Conservation (phyloP, 2,113 vertebrate species). For the Lucifuga dentata region DNA sequence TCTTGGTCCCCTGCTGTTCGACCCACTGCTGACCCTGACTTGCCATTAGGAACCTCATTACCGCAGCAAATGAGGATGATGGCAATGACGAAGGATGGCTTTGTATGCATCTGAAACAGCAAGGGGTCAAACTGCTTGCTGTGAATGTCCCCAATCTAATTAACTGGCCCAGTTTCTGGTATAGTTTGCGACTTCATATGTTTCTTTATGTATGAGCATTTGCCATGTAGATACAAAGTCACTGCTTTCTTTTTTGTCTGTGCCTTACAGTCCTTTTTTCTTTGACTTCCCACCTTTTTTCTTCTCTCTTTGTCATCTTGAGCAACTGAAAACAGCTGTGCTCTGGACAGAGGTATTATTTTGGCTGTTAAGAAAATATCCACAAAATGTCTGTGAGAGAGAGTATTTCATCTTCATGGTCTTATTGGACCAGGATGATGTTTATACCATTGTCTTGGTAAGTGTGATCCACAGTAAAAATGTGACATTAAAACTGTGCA, state of each 20-base stretch:
- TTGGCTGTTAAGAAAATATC: no score
- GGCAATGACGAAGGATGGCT: constrained; percentile 38
- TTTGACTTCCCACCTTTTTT: constrained; percentile 10
- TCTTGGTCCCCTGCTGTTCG: constrained; percentile 58
- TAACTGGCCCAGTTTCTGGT: constrained; percentile 56
- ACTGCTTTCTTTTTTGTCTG: constrained; percentile 4
- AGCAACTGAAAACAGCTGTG: constrained; percentile 15
- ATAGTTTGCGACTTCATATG: not conserved
- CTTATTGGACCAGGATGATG: not conserved
- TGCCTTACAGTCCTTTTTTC: not conserved
- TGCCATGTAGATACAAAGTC: not conserved
- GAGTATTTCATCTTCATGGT: constrained; percentile 16
- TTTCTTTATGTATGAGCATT: constrained; percentile 1
- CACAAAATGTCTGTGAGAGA: not conserved
- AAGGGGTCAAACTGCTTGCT: constrained; percentile 37
- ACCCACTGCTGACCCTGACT: constrained; percentile 57
- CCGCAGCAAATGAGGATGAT: constrained; percentile 34
- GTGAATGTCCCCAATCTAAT: constrained; percentile 42
- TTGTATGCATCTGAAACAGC: constrained; percentile 54
- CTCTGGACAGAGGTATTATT: no score
- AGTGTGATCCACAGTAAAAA: not conserved
- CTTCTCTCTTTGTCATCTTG: constrained; percentile 9
- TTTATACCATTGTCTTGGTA: constrained; percentile 19
- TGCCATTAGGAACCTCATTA: constrained; percentile 56
- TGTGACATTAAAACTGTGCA: not conserved